Percentiles rank a stretch among this genome's conserved stretches.
phyloP scores from a whole-genome alignment of 2,797 vertebrate genomes.

The Helicolenus hilgendorfi region DNA sequence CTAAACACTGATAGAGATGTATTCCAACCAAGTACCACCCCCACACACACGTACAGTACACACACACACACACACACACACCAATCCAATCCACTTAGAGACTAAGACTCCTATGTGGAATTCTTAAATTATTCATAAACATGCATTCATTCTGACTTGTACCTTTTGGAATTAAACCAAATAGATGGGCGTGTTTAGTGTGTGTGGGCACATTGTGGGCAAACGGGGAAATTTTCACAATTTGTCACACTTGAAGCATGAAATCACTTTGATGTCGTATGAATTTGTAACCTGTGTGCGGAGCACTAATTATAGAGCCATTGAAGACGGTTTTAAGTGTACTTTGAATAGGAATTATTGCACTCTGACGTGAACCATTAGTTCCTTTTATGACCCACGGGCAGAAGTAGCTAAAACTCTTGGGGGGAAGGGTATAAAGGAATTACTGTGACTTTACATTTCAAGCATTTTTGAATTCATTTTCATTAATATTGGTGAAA shows the following conservation, averaged over 20 bases:
- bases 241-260: conserved; percentile 61
- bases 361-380: conserved; percentile 5
- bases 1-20: conserved; percentile 73
- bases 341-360: conserved; percentile 8
- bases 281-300: conserved; percentile 42
- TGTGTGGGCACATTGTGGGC: conserved; percentile 10
- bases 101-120: conserved; percentile 61
- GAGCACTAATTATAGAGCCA: conserved; percentile 41
- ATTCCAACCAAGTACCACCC: conserved; percentile 60
- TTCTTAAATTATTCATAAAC: conserved; percentile 63
- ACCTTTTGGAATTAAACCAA: conserved; percentile 57
- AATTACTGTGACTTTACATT: not conserved
- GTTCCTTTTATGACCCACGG: not conserved
- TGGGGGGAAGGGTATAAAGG: not conserved
- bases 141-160: conserved; percentile 45
- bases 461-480: not conserved
- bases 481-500: not conserved
- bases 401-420: not conserved
- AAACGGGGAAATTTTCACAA: conserved; percentile 21
- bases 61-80: conserved; percentile 8
- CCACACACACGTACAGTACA: conserved; percentile 3
- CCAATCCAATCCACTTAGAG: conserved; percentile 57
- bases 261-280: conserved; percentile 51
- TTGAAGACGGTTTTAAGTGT: conserved; percentile 7
- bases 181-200: conserved; percentile 20